Evolutionary conservation across 2,888 invertebrate species (phyloP), one percentile per base, ranked within the genome.

Genomic region (Agrotis clavis): DNA sequence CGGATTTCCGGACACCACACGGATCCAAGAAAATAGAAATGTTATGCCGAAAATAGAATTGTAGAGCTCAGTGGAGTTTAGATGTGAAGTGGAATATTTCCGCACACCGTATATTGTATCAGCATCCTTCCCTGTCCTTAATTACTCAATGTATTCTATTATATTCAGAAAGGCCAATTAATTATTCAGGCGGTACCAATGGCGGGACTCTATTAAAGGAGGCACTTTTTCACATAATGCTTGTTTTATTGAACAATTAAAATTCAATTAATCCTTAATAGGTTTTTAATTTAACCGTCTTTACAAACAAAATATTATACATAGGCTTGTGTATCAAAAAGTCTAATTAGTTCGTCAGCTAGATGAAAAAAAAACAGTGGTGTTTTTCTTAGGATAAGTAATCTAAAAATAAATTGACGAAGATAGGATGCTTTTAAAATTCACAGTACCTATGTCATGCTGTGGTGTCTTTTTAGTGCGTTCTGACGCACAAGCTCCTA

Each of bases 141-240:
- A 80, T 85, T 77, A 80, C 74, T 74, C 70, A 73, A 65, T 72
- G 69, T 69, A 85, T 75, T 68, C n/a, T n/a, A n/a, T n/a, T n/a
- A n/a, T n/a, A n/a, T n/a, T n/a, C n/a, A n/a, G 75, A 82, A 80
- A 67, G 64, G 69, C 47, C 53, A 59, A 78, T 82, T 77, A 70
- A 80, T 77, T 78, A 83, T 85, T 85, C 76, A 85, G 57, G 60
- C 57, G 35, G 75, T 67, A 72, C 68, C 65, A 70, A 73, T 73
- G 67, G 64, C 51, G n/a, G 51, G 51, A 30, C 47, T 45, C 45
- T 64, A 68, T 41, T 7, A 65, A n/a, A 65, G 50, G 18, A n/a
- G 35, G 48, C 47, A 51, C 59, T 50, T 72, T 67, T 72, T 66
- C 64, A 64, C 9, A 19, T 71, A 67, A 83, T 79, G 69, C 35